These are phyloP conservation scores for Asobara japonica DNA, from an alignment of 1,140 invertebrate species.

Conservation along the genomic window DNA sequence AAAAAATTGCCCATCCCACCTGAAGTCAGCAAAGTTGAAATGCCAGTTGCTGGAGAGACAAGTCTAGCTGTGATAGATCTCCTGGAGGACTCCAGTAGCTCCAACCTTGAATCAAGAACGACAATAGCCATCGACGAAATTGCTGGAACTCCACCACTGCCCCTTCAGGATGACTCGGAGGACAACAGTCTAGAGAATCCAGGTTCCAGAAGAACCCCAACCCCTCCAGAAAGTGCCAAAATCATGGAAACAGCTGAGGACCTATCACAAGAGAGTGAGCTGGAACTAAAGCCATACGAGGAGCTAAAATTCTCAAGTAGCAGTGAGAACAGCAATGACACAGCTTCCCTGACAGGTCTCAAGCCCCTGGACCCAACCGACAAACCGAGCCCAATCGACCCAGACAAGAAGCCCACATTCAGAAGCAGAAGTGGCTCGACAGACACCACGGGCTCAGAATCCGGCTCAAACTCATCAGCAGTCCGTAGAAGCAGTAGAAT, in stretches of 20 bases:
- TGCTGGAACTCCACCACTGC: conserved; percentile 48
- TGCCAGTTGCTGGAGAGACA: background rate
- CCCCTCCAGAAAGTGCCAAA: background rate
- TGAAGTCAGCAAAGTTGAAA: too few species aligned
- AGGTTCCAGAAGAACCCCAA: background rate
- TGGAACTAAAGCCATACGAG: conserved; percentile 54
- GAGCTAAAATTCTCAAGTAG: conserved; percentile 60
- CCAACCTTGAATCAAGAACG: background rate
- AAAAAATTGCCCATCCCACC: too few species aligned
- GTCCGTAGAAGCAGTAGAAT: conserved; percentile 65
- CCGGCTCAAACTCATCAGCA: conserved; percentile 62
- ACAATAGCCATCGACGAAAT: too few species aligned
- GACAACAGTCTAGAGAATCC: background rate
- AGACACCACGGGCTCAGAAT: conserved; percentile 62
- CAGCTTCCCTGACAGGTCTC: conserved; percentile 47
- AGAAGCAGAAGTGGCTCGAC: conserved; percentile 61
- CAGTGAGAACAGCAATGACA: conserved; percentile 65
- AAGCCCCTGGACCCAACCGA: conserved; percentile 41
- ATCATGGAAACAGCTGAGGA: conserved; percentile 39
- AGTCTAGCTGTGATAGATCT: background rate
- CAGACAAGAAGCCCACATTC: conserved; percentile 52
- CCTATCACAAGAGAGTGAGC: conserved; percentile 53
- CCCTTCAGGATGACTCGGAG: conserved; percentile 37
- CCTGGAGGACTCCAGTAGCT: conserved; percentile 8
- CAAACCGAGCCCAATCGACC: conserved; percentile 46